phyloP scores from a whole-genome alignment of 2,888 invertebrate species.

The Eupithecia subfuscata region DNA sequence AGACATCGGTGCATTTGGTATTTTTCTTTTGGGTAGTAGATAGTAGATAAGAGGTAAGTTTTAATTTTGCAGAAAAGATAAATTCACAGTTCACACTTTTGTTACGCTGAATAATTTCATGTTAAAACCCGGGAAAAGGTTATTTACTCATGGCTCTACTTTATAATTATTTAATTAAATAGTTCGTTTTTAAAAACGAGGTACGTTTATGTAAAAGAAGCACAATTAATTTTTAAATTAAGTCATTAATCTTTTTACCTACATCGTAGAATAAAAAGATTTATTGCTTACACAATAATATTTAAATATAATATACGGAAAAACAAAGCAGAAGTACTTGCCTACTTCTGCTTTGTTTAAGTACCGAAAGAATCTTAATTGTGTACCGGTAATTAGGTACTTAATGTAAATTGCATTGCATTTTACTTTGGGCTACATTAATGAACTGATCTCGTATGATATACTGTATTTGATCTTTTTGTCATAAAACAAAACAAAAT shows the following conservation, averaged over 20 bases:
- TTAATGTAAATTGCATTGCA: background rate
- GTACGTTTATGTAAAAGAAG: background rate
- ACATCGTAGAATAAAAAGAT: slow-evolving; percentile 1
- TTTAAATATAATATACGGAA: background rate
- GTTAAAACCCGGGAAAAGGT: background rate
- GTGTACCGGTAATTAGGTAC: background rate
- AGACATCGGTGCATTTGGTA: background rate
- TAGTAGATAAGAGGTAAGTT: no score
- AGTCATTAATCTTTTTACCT: slow-evolving; percentile 5
- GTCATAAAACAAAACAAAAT: background rate
- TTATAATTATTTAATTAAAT: background rate
- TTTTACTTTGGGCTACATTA: background rate
- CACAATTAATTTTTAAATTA: slow-evolving; percentile 12
- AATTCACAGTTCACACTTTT: background rate
- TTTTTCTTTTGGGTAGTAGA: no score
- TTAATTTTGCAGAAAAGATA: background rate
- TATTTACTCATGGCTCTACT: background rate
- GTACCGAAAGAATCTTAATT: background rate
- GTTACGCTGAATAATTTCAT: background rate
- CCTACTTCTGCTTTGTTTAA: slow-evolving; percentile 2
- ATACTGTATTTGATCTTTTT: background rate
- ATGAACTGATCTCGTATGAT: background rate
- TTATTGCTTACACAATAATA: background rate
- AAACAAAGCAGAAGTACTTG: background rate
- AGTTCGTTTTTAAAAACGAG: background rate